Conservation (phyloP, 2,888 invertebrate genomes). For the Cantharis lateralis region DNA sequence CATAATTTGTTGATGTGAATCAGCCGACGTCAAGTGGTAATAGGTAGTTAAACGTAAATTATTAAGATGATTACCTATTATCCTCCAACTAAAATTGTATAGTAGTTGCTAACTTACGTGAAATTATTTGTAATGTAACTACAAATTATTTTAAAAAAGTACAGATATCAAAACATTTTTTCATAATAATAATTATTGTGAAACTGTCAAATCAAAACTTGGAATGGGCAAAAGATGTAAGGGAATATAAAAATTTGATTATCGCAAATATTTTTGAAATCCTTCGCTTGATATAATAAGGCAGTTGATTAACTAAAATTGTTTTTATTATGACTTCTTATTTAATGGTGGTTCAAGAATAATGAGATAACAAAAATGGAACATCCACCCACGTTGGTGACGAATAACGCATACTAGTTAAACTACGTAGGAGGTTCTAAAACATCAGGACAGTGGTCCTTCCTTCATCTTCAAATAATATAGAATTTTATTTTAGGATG, state of each 20-base stretch:
- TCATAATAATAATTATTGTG: neutral
- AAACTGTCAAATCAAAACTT: neutral
- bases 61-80: neutral
- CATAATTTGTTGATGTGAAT: neutral
- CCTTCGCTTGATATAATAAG: neutral
- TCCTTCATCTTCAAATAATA: neutral
- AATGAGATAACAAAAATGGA: conserved; percentile 2
- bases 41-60: neutral
- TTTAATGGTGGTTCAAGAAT: neutral
- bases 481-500: too few relatives aligned
- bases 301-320: neutral
- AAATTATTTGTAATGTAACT: neutral
- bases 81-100: neutral
- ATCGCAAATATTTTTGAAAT: neutral
- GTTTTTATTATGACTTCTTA: neutral
- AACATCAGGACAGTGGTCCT: neutral
- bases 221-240: neutral
- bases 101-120: neutral
- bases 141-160: neutral
- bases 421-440: neutral
- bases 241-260: too few relatives aligned
- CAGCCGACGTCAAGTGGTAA: neutral
- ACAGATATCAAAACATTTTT: neutral
- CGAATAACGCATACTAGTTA: conserved; percentile 1
- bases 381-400: neutral